These are phyloP conservation scores for Trigoniulus corallinus DNA, from an alignment of 1,140 invertebrate species.

Conservation along the genomic window DNA sequence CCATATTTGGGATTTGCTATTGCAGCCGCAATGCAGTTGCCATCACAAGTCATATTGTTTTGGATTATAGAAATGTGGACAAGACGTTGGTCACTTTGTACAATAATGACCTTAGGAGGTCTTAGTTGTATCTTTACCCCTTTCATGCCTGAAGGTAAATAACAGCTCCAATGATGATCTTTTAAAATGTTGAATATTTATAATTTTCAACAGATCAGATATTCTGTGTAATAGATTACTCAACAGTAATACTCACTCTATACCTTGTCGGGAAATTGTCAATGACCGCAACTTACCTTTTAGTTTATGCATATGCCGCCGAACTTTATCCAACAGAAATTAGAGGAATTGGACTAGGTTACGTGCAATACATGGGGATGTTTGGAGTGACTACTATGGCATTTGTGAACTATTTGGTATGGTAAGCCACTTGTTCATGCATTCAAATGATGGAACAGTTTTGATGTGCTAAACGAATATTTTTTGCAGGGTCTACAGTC, in stretches of 20 bases:
- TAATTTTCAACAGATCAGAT: too few species aligned
- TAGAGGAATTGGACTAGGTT: slow-evolving; percentile 67
- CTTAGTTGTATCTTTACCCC: slow-evolving; percentile 64
- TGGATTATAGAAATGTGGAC: slow-evolving; percentile 62
- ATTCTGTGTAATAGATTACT: too few species aligned
- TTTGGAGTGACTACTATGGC: slow-evolving; percentile 73
- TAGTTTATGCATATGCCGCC: slow-evolving; percentile 76
- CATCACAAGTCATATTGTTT: slow-evolving; percentile 72
- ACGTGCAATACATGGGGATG: slow-evolving; percentile 69
- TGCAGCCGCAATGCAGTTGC: slow-evolving; percentile 68
- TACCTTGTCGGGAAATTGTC: slow-evolving; percentile 75
- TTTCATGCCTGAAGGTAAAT: slow-evolving; percentile 46
- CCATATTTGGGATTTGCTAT: slow-evolving; percentile 72
- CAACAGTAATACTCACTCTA: too few species aligned
- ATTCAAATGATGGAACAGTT: background rate
- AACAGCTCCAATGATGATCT: too few species aligned
- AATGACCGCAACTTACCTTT: slow-evolving; percentile 65
- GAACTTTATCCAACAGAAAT: slow-evolving; percentile 66
- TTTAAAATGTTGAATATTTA: too few species aligned
- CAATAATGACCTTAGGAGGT: slow-evolving; percentile 70
- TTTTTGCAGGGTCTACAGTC: slow-evolving; percentile 56
- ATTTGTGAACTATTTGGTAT: slow-evolving; percentile 71
- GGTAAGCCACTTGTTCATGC: slow-evolving; percentile 9
- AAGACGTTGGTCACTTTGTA: slow-evolving; percentile 61
- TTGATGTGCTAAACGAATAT: too few species aligned